Evolutionary conservation across 2,797 vertebrate genomes (phyloP).

Genomic region (Cryptoprocta ferox): DNA sequence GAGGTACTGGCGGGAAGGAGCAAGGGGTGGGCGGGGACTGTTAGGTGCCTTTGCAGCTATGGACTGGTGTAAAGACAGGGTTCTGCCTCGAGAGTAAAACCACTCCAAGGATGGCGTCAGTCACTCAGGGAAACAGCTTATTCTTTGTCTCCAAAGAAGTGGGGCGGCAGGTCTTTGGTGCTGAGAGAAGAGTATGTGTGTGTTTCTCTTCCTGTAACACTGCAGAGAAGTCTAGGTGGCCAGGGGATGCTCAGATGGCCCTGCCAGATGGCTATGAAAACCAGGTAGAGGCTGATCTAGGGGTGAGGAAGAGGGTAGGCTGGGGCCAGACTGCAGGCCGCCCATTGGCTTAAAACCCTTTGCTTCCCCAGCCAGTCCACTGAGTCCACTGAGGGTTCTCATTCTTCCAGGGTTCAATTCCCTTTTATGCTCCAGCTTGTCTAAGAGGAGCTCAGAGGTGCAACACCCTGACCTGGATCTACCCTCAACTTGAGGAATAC

Average conservation of each 20-base stretch:
- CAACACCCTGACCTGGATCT: background rate
- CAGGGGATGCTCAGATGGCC: background rate
- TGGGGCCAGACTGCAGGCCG: background rate
- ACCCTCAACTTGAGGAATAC: background rate
- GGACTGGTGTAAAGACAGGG: background rate
- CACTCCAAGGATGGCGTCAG: background rate
- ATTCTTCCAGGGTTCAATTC: background rate
- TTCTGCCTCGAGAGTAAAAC: background rate
- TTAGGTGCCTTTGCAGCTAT: background rate
- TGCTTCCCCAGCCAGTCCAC: background rate
- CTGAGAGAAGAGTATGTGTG: background rate
- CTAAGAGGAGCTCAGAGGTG: background rate
- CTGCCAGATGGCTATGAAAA: background rate
- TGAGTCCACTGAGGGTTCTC: background rate
- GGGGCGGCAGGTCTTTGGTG: background rate
- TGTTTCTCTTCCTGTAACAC: background rate
- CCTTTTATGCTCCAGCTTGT: background rate
- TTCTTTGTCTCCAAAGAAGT: background rate
- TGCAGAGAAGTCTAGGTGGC: background rate
- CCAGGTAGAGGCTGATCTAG: background rate
- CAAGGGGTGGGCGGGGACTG: too few relatives aligned
- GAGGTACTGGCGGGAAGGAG: background rate
- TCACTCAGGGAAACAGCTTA: background rate
- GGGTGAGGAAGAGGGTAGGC: background rate
- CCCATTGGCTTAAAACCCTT: background rate